These are phyloP conservation scores for Aphrocallistes beatrix DNA, from an alignment of 37 sponge, comb jelly and placozoan species.

Conservation along the genomic window DNA sequence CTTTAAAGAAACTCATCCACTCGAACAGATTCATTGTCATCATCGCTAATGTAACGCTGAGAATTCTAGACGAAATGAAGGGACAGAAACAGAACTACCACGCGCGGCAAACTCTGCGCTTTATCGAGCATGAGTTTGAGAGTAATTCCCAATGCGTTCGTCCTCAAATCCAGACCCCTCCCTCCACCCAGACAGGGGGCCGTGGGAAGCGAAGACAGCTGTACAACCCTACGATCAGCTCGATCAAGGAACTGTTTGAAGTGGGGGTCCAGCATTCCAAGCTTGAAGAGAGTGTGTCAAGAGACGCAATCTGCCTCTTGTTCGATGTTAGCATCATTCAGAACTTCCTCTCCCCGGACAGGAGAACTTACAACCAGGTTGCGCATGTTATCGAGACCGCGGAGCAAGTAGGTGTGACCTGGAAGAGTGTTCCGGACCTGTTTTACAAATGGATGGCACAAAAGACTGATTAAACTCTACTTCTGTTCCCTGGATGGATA, in stretches of 20 bases:
- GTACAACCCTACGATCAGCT: neutral
- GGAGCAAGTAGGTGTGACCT: neutral
- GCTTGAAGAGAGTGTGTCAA: neutral
- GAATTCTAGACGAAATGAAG: neutral
- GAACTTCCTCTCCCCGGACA: neutral
- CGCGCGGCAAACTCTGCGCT: neutral
- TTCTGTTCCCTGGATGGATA: too few species aligned
- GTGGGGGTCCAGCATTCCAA: neutral
- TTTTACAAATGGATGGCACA: neutral
- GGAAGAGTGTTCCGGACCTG: neutral
- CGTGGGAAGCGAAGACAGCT: neutral
- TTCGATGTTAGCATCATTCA: neutral
- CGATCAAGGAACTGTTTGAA: neutral
- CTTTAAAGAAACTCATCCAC: conserved; percentile 55
- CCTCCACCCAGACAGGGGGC: neutral
- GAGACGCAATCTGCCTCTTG: neutral
- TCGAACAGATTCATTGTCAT: conserved; percentile 59
- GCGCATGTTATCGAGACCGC: neutral
- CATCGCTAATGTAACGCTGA: conserved; percentile 34
- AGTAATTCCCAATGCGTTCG: neutral
- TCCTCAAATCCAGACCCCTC: neutral
- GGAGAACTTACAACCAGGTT: neutral
- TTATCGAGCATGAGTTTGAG: neutral
- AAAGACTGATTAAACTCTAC: neutral
- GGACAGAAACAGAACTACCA: neutral